Conservation (phyloP, 1,140 invertebrate species). For the Heliconius eleuchia region DNA sequence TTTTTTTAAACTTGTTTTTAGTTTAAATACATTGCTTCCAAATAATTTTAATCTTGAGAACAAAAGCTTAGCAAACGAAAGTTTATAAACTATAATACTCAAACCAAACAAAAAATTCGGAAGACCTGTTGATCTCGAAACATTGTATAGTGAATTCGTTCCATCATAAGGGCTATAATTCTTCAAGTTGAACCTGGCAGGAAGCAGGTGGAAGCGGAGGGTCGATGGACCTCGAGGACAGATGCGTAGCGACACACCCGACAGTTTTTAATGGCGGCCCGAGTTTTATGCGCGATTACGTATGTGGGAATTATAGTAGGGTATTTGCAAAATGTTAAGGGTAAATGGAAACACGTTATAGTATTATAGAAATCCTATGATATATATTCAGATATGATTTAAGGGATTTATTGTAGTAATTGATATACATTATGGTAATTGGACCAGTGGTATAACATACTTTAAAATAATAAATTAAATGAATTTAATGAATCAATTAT, state of each 20-base stretch:
- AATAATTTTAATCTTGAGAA: no score
- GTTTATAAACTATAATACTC: background rate
- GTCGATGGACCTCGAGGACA: constrained; percentile 54
- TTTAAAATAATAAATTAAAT: no score
- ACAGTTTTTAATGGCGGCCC: constrained; percentile 50
- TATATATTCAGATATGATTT: background rate
- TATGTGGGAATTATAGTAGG: constrained; percentile 33
- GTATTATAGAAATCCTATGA: background rate
- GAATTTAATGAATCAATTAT: no score
- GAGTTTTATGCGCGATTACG: constrained; percentile 40
- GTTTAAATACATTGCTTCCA: no score
- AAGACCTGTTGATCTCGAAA: background rate
- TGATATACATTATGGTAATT: background rate
- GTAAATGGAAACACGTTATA: background rate
- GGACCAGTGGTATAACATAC: no score
- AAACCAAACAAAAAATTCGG: background rate
- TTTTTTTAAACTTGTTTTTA: no score
- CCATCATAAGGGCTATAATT: constrained; percentile 21
- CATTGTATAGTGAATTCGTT: constrained; percentile 1
- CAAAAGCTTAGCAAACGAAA: no score
- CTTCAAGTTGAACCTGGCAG: constrained; percentile 42
- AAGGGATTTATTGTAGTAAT: background rate
- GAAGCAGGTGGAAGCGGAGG: constrained; percentile 52
- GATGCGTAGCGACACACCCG: constrained; percentile 45
- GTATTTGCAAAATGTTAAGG: constrained; percentile 29